Evolutionary conservation across 2,888 invertebrate species (phyloP).

Genomic region (Galerucella pusilla): DNA sequence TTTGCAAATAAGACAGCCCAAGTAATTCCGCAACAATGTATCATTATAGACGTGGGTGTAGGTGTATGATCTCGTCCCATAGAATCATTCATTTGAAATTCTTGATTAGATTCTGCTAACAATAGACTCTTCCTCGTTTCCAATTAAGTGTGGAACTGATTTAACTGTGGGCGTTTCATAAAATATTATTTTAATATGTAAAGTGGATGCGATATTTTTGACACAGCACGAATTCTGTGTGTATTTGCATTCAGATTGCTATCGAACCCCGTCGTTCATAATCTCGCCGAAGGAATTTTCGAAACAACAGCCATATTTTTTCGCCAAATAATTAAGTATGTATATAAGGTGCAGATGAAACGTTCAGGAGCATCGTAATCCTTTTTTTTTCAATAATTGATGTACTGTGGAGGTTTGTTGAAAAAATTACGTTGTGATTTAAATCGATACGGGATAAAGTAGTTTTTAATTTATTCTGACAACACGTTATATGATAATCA

Average conservation of each 20-base stretch:
- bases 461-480: background rate
- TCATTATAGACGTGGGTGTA: constrained; percentile 1
- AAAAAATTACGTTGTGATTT: background rate
- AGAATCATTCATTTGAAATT: constrained; percentile 15
- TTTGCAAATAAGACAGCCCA: background rate
- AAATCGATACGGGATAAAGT: background rate
- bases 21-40: background rate
- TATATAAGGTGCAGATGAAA: constrained; percentile 14
- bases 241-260: constrained; percentile 22
- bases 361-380: constrained; percentile 6
- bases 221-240: constrained; percentile 26
- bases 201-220: constrained; percentile 37
- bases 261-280: constrained; percentile 22
- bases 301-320: constrained; percentile 20
- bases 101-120: constrained; percentile 35
- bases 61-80: background rate
- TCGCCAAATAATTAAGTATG: constrained; percentile 17
- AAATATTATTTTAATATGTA: constrained; percentile 39
- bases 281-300: constrained; percentile 14
- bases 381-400: background rate
- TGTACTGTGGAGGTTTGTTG: background rate
- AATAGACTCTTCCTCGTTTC: constrained; percentile 38
- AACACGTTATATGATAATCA: background rate
- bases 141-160: constrained; percentile 43
- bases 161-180: constrained; percentile 38